phyloP scores from a whole-genome alignment of 2,797 vertebrate genomes.

The Phrynocephalus guinanensis region DNA sequence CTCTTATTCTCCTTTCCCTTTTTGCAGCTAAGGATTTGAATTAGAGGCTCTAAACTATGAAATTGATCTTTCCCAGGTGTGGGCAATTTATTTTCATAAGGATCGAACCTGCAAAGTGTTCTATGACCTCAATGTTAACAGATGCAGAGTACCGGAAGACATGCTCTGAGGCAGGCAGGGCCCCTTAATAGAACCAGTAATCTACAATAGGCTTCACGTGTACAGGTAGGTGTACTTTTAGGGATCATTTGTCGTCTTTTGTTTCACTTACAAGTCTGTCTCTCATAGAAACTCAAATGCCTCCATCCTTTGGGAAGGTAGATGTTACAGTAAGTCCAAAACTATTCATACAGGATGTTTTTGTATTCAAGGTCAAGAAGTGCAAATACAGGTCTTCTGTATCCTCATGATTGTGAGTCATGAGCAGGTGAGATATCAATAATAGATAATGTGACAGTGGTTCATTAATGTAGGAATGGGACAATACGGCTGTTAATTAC shows the following conservation, averaged over 20 bases:
- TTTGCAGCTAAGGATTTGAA: constrained; percentile 48
- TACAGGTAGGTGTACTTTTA: background rate
- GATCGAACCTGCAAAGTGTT: background rate
- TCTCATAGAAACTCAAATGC: background rate
- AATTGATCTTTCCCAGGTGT: constrained; percentile 44
- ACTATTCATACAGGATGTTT: background rate
- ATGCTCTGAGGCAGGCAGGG: background rate
- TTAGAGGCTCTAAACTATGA: constrained; percentile 58
- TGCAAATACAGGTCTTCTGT: too few relatives aligned
- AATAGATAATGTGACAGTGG: too few relatives aligned
- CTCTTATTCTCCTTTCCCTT: constrained; percentile 41
- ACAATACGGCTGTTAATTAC: too few relatives aligned
- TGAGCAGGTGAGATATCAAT: too few relatives aligned
- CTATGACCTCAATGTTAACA: background rate
- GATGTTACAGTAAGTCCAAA: background rate
- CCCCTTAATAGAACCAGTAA: background rate
- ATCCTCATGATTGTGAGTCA: too few relatives aligned
- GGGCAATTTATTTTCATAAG: constrained; percentile 50
- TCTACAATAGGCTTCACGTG: background rate
- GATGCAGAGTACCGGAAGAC: background rate
- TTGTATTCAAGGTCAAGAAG: background rate
- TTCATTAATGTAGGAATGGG: too few relatives aligned
- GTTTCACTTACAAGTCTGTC: background rate
- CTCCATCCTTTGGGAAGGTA: background rate
- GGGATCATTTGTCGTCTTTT: background rate